phyloP scores from a whole-genome alignment of 2,113 vertebrate genomes.

The Poeciliopsis retropinna region DNA sequence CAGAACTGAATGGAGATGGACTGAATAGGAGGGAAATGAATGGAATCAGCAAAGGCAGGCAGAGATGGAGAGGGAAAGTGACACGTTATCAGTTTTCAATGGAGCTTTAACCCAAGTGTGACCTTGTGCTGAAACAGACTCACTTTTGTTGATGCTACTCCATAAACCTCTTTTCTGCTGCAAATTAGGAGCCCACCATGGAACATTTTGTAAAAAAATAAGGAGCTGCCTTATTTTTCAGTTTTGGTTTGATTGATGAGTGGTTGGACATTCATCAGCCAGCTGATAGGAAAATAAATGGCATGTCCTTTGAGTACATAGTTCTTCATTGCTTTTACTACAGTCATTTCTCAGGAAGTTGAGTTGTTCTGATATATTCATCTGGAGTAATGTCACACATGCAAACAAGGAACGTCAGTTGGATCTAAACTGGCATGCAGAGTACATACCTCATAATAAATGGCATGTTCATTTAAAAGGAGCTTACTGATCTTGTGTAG shows the following conservation, averaged over 20 bases:
- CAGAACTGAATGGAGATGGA: slow-evolving; percentile 11
- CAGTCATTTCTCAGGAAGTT: slow-evolving; percentile 13
- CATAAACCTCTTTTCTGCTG: not conserved
- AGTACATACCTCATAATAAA: not conserved
- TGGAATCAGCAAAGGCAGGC: not conserved
- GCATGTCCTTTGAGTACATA: not conserved
- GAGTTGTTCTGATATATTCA: not conserved
- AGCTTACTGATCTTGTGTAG: not conserved
- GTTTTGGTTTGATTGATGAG: slow-evolving; percentile 25
- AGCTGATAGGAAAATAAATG: slow-evolving; percentile 20
- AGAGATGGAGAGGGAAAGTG: slow-evolving; percentile 1
- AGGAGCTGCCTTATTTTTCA: not conserved
- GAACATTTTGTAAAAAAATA: slow-evolving; percentile 6
- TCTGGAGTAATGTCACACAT: slow-evolving; percentile 9
- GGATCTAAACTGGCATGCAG: not conserved
- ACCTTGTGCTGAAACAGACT: slow-evolving; percentile 19
- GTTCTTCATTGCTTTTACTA: slow-evolving; percentile 1
- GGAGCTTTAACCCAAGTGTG: slow-evolving; percentile 32
- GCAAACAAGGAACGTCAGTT: not conserved
- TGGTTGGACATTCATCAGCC: slow-evolving; percentile 17
- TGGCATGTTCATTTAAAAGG: not conserved
- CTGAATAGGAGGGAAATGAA: slow-evolving; percentile 35
- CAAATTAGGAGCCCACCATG: slow-evolving; percentile 9
- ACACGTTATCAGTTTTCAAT: slow-evolving; percentile 42
- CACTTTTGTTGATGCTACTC: slow-evolving; percentile 10